A percentile compares a stretch with the other conserved stretches of the same genome.
phyloP scores from a whole-genome alignment of 1,140 invertebrate species.

The Harpegnathos saltator region DNA sequence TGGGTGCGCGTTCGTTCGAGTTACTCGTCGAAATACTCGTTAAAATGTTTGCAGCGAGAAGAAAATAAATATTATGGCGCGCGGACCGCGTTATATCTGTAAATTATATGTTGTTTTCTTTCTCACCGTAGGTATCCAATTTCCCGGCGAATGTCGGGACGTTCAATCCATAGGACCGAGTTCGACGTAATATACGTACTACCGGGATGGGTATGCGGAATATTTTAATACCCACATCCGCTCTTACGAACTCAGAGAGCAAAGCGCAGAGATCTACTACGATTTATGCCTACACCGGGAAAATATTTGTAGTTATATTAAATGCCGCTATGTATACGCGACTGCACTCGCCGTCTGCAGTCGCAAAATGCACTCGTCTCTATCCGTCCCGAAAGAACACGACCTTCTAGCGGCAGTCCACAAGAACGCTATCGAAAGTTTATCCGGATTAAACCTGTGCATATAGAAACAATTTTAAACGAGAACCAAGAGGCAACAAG shows the following conservation, averaged over 20 bases:
- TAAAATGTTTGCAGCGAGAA: slow-evolving; percentile 38
- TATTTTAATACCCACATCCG: slow-evolving; percentile 70
- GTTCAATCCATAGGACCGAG: slow-evolving; percentile 65
- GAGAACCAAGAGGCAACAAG: not conserved
- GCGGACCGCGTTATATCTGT: slow-evolving; percentile 17
- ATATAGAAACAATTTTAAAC: not conserved
- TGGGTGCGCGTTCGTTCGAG: not conserved
- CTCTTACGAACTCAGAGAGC: slow-evolving; percentile 50
- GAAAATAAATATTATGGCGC: slow-evolving; percentile 47
- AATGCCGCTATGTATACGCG: slow-evolving; percentile 12
- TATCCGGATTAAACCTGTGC: not conserved
- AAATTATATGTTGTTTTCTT: slow-evolving; percentile 67
- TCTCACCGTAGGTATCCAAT: slow-evolving; percentile 60
- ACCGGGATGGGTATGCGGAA: slow-evolving; percentile 56
- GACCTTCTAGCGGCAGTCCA: not conserved
- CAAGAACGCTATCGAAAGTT: not conserved
- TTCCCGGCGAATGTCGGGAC: slow-evolving; percentile 51
- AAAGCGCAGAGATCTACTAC: slow-evolving; percentile 49
- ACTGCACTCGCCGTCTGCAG: slow-evolving; percentile 10
- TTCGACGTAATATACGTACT: slow-evolving; percentile 61
- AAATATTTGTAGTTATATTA: slow-evolving; percentile 65
- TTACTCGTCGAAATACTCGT: slow-evolving; percentile 50
- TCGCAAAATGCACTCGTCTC: slow-evolving; percentile 7
- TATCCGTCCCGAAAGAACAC: not conserved
- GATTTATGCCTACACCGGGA: slow-evolving; percentile 56